These are phyloP conservation scores for Drosophila testacea DNA, from an alignment of 2,888 invertebrate genomes.

Conservation along the genomic window DNA sequence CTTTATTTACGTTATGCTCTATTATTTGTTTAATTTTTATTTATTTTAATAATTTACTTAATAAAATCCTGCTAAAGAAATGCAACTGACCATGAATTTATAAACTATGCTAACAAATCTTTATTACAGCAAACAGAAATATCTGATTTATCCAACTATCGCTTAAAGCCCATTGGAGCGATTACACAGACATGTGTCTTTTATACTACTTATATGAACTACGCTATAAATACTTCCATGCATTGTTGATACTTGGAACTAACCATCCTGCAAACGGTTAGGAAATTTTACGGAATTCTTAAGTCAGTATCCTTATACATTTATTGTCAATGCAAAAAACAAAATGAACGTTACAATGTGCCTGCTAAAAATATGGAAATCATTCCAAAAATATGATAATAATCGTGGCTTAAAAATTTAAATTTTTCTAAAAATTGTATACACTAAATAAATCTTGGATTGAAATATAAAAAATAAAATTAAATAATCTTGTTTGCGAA, in stretches of 20 bases:
- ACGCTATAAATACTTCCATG: constrained; percentile 5
- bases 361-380: background rate
- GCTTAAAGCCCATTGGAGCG: constrained; percentile 29
- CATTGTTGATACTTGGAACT: constrained; percentile 32
- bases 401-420: background rate
- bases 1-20: constrained; percentile 67
- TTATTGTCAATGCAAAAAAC: background rate
- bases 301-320: background rate
- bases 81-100: constrained; percentile 39
- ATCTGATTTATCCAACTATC: constrained; percentile 21
- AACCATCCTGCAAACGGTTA: constrained; percentile 1
- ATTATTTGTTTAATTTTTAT: constrained; percentile 71
- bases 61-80: constrained; percentile 56
- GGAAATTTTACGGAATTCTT: constrained; percentile 3
- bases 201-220: background rate
- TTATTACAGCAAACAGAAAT: constrained; percentile 49
- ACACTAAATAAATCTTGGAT: background rate
- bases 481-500: background rate
- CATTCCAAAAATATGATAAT: background rate
- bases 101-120: constrained; percentile 52
- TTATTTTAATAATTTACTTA: constrained; percentile 55
- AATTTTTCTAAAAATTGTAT: background rate
- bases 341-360: background rate
- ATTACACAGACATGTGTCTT: constrained; percentile 18
- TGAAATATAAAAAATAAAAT: background rate